Evolutionary conservation across 2,797 vertebrate genomes (phyloP), one percentile per base, ranked within the genome.

Genomic region (Dryobates pubescens): DNA sequence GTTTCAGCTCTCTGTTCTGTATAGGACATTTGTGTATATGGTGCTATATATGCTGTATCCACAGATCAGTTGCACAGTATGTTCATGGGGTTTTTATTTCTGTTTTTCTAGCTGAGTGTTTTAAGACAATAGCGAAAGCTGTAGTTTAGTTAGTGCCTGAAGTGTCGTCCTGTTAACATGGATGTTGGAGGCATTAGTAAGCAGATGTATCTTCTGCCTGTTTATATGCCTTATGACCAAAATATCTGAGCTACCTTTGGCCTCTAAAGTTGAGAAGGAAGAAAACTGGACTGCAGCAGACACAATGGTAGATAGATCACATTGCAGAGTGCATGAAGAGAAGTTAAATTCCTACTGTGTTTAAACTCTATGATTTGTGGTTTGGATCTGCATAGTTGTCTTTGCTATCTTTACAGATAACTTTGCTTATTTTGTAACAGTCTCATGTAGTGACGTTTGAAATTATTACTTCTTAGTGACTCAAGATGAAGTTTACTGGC

Each of bases 401-500:
- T 86, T 70, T 86, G 51, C 51, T 86, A 3, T 65, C 63, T 86
- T 69, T 87, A 58, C 43, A 80, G 85, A 90, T 93, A 84, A 71
- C 72, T 91, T 74, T 59, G 73, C 23, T 67, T 86, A 19, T 90
- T 96, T 94, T 89, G n/a, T 85, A 88, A 86, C 64, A 90, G 45
- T 78, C 54, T 41, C 27, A 32, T 19, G 0, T 69, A 75, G 54
- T 58, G 65, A 56, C 65, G 85, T 92, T 75, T 26, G 68, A 89
- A 86, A 71, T 71, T 36, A 57, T 41, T 85, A 58, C 73, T 85
- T 89, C 6, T 80, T 73, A 92, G 85, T 89, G 77, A 89, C 77
- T 91, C 89, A 64, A 70, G 87, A 90, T 94, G 69, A 96, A 92
- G 95, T 96, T 96, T 97, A 84, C 86, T 91, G 82, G 53, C 88